Percentiles rank a stretch among this genome's conserved stretches.
Evolutionary conservation across 2,888 invertebrate species (phyloP).

Genomic region (Hyalella azteca): DNA sequence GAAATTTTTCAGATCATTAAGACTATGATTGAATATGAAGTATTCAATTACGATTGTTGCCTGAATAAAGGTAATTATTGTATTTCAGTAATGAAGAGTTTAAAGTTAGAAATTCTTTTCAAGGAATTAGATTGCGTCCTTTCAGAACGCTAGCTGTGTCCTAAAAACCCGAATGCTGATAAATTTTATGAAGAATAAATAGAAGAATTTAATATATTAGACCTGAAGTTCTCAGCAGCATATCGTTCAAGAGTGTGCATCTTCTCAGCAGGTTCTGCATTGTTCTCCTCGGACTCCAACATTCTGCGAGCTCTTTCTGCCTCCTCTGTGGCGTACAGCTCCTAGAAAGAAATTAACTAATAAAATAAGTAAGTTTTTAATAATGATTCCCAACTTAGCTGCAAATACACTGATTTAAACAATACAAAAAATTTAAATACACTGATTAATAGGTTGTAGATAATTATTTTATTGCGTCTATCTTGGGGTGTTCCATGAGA

Average conservation of each 20-base stretch:
- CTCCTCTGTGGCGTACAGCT: slow-evolving; percentile 33
- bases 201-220: no score
- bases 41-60: no score
- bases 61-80: no score
- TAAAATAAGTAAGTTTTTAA: no score
- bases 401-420: neutral
- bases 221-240: slow-evolving; percentile 28
- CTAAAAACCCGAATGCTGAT: no score
- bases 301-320: slow-evolving; percentile 19
- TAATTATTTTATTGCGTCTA: neutral
- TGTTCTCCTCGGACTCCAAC: slow-evolving; percentile 9
- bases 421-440: neutral
- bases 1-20: no score
- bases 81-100: no score
- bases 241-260: slow-evolving; percentile 31
- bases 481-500: neutral
- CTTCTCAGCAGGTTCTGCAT: neutral
- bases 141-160: no score
- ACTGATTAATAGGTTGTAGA: neutral
- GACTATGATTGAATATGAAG: no score
- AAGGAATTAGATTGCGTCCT: no score
- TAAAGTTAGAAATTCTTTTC: no score
- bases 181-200: no score
- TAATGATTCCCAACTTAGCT: neutral
- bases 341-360: neutral